Conservation (phyloP, 2,888 invertebrate genomes). For the Dynastes maya region DNA sequence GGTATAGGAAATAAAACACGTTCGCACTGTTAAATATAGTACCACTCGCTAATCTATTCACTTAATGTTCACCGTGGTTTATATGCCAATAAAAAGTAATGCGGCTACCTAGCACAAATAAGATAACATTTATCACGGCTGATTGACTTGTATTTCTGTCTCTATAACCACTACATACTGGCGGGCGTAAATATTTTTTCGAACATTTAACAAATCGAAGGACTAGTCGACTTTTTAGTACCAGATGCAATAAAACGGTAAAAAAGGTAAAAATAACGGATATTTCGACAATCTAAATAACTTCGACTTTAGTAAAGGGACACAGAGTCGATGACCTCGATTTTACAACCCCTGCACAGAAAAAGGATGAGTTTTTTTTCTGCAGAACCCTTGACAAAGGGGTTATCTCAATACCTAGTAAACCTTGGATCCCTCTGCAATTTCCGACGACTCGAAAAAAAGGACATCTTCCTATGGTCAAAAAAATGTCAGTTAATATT, state of each 20-base stretch:
- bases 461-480: conserved; percentile 12
- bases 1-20: conserved; percentile 28
- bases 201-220: conserved; percentile 23
- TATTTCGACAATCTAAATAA: conserved; percentile 36
- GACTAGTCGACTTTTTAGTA: conserved; percentile 25
- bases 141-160: conserved; percentile 47
- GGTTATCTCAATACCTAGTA: conserved; percentile 56
- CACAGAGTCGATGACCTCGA: conserved; percentile 56
- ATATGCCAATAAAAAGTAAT: conserved; percentile 58
- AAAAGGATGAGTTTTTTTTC: conserved; percentile 56
- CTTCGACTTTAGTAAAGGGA: conserved; percentile 14
- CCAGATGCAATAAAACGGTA: conserved; percentile 41
- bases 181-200: conserved; percentile 31
- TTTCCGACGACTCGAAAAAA: conserved; percentile 36
- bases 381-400: conserved; percentile 57
- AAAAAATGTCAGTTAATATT: conserved; percentile 43
- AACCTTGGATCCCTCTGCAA: conserved; percentile 43
- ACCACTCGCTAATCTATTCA: conserved; percentile 51
- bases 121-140: conserved; percentile 48
- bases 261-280: conserved; percentile 44
- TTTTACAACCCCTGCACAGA: conserved; percentile 61
- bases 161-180: background rate
- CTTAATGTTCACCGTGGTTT: conserved; percentile 55
- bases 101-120: conserved; percentile 47
- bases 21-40: conserved; percentile 29